Evolutionary conservation across 2,888 invertebrate species (phyloP), one percentile per base, ranked within the genome.

Genomic region (Pseudeuparius sepicola): DNA sequence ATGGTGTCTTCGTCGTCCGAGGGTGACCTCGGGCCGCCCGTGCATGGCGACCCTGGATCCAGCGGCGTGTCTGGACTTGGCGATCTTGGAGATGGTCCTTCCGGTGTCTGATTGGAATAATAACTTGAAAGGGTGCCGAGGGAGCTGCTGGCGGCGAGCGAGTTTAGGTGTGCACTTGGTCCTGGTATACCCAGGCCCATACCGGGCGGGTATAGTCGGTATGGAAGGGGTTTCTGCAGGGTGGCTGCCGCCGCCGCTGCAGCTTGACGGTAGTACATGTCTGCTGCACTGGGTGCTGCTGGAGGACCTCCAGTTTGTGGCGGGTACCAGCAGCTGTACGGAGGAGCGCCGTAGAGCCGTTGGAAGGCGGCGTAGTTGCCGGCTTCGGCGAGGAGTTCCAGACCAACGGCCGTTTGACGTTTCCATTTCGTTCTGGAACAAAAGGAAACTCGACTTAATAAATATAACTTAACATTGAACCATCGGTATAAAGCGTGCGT

Each of bases 291-390:
- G 46, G 68, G 58, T 54, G 60, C 71, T 7, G 78, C 71, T 42
- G 79, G 68, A 62, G 65, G 64, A 46, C 67, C 48, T 44, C 64
- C 67, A 47, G 67, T 55, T 44, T 77, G 78, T 2, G 70, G 68
- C 3, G 69, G 69, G 28, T 75, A 64, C 64, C 74, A 75, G 38
- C 71, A 73, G 25, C 73, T 71, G 60, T 84, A 84, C 0, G 81
- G 78, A 7, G 75, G 74, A 0, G 75, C 75, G 6, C 86, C 86
- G 65, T 89, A 90, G 43, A 97, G 70, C 42, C 96, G 75, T 66
- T 96, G 96, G 56, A 98, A 89, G n/a, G 97, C 97, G 2, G 94
- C 94, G 65, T 90, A 92, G 68, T 96, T 97, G 5, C 93, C 93
- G 0, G 96, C 93, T 62, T 98, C 98, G 2, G 94, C 92, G 36